Conservation (phyloP, 2,797 vertebrate species). For the Dromococcyx pavoninus region DNA sequence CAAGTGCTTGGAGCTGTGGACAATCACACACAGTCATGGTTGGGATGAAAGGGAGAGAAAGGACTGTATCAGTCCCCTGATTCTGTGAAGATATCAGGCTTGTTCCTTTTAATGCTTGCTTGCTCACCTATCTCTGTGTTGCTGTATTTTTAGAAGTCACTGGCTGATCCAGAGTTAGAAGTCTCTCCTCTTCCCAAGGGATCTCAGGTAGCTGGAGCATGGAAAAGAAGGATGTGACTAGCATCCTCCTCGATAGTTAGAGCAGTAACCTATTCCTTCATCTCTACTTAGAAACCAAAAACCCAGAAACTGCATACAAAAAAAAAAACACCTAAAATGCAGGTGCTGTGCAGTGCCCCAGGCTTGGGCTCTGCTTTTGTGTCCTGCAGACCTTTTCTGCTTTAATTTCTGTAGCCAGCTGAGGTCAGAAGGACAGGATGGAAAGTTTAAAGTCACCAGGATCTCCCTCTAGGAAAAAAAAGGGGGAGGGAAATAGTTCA, state of each 20-base stretch:
- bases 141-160: neutral
- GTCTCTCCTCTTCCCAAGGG: neutral
- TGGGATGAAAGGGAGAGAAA: neutral
- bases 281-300: neutral
- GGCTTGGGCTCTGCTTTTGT: neutral
- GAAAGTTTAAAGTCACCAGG: neutral
- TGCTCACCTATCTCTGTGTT: neutral
- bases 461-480: neutral
- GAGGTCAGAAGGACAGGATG: neutral
- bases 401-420: neutral
- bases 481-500: neutral
- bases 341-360: neutral
- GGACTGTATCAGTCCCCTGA: neutral
- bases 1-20: neutral
- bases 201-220: neutral
- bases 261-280: neutral
- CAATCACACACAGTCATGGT: rapidly evolving
- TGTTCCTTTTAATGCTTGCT: neutral
- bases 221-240: constrained; percentile 19
- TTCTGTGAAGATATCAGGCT: neutral
- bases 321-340: neutral
- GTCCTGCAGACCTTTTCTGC: neutral
- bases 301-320: neutral
- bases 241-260: neutral
- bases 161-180: neutral